Conservation (phyloP, 2,888 invertebrate species). For the Chrysodeixis includens region DNA sequence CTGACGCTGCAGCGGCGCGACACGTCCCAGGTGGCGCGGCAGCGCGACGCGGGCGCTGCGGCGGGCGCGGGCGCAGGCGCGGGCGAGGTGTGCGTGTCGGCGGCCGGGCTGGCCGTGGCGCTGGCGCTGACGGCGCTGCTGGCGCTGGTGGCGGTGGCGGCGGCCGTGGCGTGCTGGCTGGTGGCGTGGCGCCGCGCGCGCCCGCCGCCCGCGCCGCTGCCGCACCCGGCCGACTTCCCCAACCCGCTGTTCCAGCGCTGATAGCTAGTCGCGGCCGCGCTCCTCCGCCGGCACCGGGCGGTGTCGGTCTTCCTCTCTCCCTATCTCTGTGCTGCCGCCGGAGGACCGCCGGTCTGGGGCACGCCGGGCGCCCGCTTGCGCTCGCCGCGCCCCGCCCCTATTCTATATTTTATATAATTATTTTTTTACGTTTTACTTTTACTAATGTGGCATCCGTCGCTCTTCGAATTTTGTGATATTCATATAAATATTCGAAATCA, state of each 20-base stretch:
- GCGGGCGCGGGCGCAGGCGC: slow-evolving; percentile 86
- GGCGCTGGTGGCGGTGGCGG: slow-evolving; percentile 97
- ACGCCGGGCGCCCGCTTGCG: slow-evolving; percentile 81
- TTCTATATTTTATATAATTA: slow-evolving; percentile 75
- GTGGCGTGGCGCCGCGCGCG: slow-evolving; percentile 97
- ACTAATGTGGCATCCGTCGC: slow-evolving; percentile 84
- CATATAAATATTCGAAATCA: slow-evolving; percentile 86
- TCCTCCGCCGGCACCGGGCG: slow-evolving; percentile 88
- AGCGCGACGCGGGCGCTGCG: slow-evolving; percentile 92
- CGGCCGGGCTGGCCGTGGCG: slow-evolving; percentile 97
- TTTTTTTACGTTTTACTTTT: slow-evolving; percentile 70
- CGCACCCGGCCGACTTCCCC: slow-evolving; percentile 98
- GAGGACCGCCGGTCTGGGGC: slow-evolving; percentile 87
- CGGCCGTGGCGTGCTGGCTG: slow-evolving; percentile 98
- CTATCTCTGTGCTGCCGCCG: slow-evolving; percentile 85
- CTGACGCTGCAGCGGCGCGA: slow-evolving; percentile 96
- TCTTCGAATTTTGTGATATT: slow-evolving; percentile 89
- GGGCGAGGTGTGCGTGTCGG: slow-evolving; percentile 96
- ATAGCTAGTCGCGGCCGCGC: slow-evolving; percentile 85
- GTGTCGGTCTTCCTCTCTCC: slow-evolving; percentile 86
- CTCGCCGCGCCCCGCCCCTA: slow-evolving; percentile 79
- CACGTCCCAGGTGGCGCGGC: slow-evolving; percentile 92
- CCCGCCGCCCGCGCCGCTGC: slow-evolving; percentile 96
- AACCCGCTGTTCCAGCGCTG: slow-evolving; percentile 94
- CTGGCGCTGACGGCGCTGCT: slow-evolving; percentile 96